Conservation (phyloP, 2,797 vertebrate species). For the Malacoctenus gilli region DNA sequence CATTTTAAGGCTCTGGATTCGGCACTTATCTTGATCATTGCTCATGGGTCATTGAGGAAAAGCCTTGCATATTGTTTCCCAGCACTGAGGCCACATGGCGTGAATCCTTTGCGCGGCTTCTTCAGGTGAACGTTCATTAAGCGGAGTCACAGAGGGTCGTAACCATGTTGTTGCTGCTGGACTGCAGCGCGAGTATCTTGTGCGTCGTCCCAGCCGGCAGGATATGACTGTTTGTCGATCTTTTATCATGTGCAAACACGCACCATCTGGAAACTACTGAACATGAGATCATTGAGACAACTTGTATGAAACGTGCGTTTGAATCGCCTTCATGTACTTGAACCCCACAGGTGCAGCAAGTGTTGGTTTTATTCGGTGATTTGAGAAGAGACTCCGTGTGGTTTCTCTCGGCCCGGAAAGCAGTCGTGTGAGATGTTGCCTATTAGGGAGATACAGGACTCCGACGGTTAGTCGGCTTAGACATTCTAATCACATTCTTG, state of each 20-base stretch:
- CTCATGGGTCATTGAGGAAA: constrained; percentile 29
- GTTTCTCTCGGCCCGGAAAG: too few species aligned
- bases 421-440: too few species aligned
- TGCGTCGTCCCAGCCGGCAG: constrained; percentile 24
- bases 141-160: constrained; percentile 44
- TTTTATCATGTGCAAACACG: constrained; percentile 34
- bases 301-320: constrained; percentile 14
- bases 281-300: constrained; percentile 13
- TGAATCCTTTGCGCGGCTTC: constrained; percentile 7
- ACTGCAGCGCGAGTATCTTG: constrained; percentile 53
- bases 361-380: constrained; percentile 23
- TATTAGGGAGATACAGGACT: too few species aligned
- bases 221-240: constrained; percentile 16
- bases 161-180: constrained; percentile 46
- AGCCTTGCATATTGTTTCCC: constrained; percentile 4
- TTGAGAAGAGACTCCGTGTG: constrained; percentile 20
- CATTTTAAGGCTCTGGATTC: constrained; percentile 9
- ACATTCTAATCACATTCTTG: constrained; percentile 45
- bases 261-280: constrained; percentile 31
- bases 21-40: constrained; percentile 6
- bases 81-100: constrained; percentile 22
- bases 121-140: constrained; percentile 7
- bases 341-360: constrained; percentile 5
- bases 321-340: constrained; percentile 31
- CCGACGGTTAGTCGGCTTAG: too few species aligned